These are phyloP conservation scores for Lacanobia oleracea DNA, from an alignment of 2,888 invertebrate species.

Conservation along the genomic window DNA sequence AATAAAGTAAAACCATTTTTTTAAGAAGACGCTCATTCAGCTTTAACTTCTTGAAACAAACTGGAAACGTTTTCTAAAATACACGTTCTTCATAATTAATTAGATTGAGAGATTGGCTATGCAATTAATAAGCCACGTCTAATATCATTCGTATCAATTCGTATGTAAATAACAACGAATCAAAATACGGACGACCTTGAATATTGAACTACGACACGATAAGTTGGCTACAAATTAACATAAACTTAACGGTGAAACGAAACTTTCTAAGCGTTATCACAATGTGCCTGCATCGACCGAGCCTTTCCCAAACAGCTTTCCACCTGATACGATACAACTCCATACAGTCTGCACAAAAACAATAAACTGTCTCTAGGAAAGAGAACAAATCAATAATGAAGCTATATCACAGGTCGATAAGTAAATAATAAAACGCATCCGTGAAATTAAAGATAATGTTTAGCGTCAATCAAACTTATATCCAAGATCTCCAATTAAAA, in stretches of 20 bases:
- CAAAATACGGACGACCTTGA: conserved; percentile 76
- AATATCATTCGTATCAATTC: conserved; percentile 31
- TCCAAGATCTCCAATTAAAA: conserved; percentile 40
- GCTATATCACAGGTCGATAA: conserved; percentile 21
- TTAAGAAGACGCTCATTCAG: not conserved
- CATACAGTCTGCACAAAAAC: conserved; percentile 15
- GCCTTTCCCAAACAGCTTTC: conserved; percentile 59
- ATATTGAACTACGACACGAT: conserved; percentile 77
- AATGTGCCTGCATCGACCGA: conserved; percentile 42
- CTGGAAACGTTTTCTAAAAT: conserved; percentile 16
- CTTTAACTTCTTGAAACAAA: not conserved
- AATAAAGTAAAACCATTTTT: not conserved
- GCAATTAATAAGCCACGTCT: not conserved
- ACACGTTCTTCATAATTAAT: conserved; percentile 8
- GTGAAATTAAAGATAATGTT: conserved; percentile 26
- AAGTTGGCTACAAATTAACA: conserved; percentile 73
- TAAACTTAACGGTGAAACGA: conserved; percentile 80
- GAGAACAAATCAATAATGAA: conserved; percentile 32
- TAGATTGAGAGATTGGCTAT: conserved; percentile 10
- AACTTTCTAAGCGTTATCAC: conserved; percentile 83
- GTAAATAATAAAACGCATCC: conserved; percentile 34
- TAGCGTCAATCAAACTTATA: conserved; percentile 40
- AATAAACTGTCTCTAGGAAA: conserved; percentile 21
- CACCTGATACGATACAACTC: conserved; percentile 36
- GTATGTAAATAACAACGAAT: conserved; percentile 53